These are phyloP conservation scores for Hylaeus anthracinus DNA, from an alignment of 1,140 invertebrate species.

Conservation along the genomic window DNA sequence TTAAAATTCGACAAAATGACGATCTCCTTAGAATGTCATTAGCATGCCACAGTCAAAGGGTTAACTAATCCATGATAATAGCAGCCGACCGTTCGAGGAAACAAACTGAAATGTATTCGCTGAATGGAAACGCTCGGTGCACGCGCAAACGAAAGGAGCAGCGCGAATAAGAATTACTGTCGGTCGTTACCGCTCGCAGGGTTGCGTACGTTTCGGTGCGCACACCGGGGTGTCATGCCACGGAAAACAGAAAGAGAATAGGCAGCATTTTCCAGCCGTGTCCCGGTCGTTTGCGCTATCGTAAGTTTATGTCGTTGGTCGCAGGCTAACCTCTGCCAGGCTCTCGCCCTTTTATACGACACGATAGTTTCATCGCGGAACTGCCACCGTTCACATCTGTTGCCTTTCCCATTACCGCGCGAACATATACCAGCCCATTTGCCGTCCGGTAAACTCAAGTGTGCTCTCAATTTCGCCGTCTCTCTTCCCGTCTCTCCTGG, in stretches of 20 bases:
- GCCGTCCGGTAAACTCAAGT: slow-evolving; percentile 63
- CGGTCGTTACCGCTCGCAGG: slow-evolving; percentile 44
- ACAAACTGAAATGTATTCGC: background rate
- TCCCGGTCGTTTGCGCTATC: slow-evolving; percentile 69
- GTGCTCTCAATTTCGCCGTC: slow-evolving; percentile 52
- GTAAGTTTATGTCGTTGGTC: slow-evolving; percentile 71
- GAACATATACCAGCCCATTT: slow-evolving; percentile 63
- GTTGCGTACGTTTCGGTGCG: background rate
- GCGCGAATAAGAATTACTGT: slow-evolving; percentile 62
- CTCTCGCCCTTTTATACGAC: slow-evolving; percentile 60
- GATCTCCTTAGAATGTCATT: too few relatives aligned
- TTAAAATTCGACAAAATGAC: too few relatives aligned
- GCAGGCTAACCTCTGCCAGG: slow-evolving; percentile 50
- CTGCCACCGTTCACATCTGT: slow-evolving; percentile 72
- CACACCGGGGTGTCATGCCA: background rate
- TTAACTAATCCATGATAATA: too few relatives aligned
- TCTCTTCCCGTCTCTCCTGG: background rate
- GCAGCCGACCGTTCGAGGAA: background rate
- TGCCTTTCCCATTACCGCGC: slow-evolving; percentile 70
- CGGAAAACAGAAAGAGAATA: slow-evolving; percentile 15
- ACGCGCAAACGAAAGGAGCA: background rate
- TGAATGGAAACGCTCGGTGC: background rate
- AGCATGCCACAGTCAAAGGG: too few relatives aligned
- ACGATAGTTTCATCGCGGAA: slow-evolving; percentile 74
- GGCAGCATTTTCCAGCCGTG: slow-evolving; percentile 2